A percentile compares a stretch with the other conserved stretches of the same genome.
These are phyloP conservation scores for Isoperla grammatica DNA, from an alignment of 2,888 invertebrate genomes.

Conservation along the genomic window DNA sequence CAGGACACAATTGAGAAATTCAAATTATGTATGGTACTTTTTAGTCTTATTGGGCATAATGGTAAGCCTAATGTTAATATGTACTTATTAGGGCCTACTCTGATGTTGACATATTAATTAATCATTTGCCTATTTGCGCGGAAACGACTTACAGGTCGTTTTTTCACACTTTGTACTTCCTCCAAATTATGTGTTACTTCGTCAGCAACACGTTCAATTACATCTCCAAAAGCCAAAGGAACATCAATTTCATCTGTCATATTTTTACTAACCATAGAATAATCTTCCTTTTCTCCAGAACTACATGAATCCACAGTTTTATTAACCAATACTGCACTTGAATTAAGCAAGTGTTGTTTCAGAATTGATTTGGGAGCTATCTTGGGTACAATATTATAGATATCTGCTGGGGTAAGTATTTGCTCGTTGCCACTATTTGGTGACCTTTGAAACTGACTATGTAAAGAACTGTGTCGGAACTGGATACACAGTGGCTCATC, in stretches of 20 bases:
- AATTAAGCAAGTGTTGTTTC: conserved; percentile 2
- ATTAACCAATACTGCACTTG: no score
- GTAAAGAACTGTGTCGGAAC: conserved; percentile 13
- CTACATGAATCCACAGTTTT: neutral
- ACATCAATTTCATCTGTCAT: neutral
- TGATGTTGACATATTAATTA: no score
- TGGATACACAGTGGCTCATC: conserved; percentile 15
- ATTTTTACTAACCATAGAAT: neutral
- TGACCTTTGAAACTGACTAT: neutral
- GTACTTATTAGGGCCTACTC: no score
- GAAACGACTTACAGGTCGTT: conserved; percentile 9
- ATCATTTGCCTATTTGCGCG: neutral
- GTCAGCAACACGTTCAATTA: neutral
- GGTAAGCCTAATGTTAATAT: no score
- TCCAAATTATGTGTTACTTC: neutral
- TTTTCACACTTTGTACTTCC: neutral
- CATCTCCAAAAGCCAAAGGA: neutral
- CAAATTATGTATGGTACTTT: no score
- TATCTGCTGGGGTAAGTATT: conserved; percentile 19
- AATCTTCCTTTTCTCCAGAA: neutral
- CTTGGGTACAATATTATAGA: conserved; percentile 9
- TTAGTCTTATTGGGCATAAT: no score
- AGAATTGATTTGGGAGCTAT: conserved; percentile 17
- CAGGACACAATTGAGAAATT: no score
- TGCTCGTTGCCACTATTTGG: neutral